Percentiles rank a stretch among this genome's conserved stretches.
Evolutionary conservation across 2,113 vertebrate species (phyloP).

Genomic region (Oceanites oceanicus): DNA sequence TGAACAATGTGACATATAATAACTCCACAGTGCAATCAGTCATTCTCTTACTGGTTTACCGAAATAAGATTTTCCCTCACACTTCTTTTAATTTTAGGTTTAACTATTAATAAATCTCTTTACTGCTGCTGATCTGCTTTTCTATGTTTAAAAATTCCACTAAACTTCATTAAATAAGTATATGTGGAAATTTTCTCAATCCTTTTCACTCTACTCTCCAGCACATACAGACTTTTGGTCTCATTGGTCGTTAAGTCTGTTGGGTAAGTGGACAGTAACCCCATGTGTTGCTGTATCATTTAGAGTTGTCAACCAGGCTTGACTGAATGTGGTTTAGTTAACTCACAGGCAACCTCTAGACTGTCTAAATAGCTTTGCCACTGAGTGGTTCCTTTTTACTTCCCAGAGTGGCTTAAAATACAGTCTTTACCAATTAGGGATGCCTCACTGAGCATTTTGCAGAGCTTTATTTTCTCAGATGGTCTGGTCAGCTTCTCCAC

Average conservation of each 20-base stretch:
- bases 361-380: neutral
- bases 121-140: neutral
- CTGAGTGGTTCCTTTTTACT: slow-evolving; percentile 6
- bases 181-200: neutral
- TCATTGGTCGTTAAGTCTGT: neutral
- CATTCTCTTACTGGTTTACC: neutral
- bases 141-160: neutral
- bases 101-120: neutral
- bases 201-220: neutral
- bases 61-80: neutral
- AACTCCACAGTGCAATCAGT: neutral
- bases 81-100: neutral
- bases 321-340: slow-evolving; percentile 13
- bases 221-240: neutral
- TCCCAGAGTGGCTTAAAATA: neutral
- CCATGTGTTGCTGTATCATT: neutral
- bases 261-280: neutral
- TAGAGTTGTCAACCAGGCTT: neutral
- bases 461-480: slow-evolving; percentile 46
- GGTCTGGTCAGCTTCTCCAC: neutral
- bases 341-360: neutral
- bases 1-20: neutral
- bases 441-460: neutral
- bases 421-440: neutral
- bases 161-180: neutral